Conservation (phyloP, 1,140 invertebrate genomes). For the Pinna nobilis region DNA sequence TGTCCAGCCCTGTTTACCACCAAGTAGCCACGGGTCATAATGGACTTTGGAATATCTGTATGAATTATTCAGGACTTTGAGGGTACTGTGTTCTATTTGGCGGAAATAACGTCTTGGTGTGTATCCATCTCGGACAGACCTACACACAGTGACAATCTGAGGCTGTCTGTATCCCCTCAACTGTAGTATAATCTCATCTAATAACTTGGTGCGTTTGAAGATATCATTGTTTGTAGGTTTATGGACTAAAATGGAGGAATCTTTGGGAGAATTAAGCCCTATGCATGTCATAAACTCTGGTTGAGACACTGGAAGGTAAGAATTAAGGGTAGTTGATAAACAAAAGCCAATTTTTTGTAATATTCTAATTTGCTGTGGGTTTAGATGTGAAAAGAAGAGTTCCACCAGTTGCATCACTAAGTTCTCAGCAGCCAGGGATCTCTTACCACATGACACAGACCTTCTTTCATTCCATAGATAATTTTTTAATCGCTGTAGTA, state of each 20-base stretch:
- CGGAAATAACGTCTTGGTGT: conserved; percentile 51
- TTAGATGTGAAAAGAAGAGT: conserved; percentile 13
- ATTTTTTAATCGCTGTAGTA: neutral
- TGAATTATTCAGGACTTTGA: conserved; percentile 37
- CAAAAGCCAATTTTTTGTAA: conserved; percentile 58
- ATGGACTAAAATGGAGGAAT: conserved; percentile 51
- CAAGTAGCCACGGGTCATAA: conserved; percentile 53
- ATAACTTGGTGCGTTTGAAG: conserved; percentile 16
- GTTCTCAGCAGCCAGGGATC: neutral
- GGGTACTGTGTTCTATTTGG: conserved; percentile 47
- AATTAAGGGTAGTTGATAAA: conserved; percentile 49
- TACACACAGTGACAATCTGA: conserved; percentile 55
- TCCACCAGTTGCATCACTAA: conserved; percentile 7
- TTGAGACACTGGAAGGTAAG: conserved; percentile 23
- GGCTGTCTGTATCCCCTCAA: conserved; percentile 13
- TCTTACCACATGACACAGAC: neutral
- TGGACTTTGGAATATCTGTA: conserved; percentile 41
- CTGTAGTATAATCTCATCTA: conserved; percentile 42
- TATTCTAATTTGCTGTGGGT: conserved; percentile 21
- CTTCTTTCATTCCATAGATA: neutral
- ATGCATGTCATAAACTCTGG: conserved; percentile 49
- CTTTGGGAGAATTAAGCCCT: conserved; percentile 53
- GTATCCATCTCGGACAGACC: conserved; percentile 63
- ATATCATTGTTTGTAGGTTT: conserved; percentile 51
- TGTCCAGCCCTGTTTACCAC: conserved; percentile 45